Evolutionary conservation across 2,888 invertebrate species (phyloP).

Genomic region (Papilio demoleus): DNA sequence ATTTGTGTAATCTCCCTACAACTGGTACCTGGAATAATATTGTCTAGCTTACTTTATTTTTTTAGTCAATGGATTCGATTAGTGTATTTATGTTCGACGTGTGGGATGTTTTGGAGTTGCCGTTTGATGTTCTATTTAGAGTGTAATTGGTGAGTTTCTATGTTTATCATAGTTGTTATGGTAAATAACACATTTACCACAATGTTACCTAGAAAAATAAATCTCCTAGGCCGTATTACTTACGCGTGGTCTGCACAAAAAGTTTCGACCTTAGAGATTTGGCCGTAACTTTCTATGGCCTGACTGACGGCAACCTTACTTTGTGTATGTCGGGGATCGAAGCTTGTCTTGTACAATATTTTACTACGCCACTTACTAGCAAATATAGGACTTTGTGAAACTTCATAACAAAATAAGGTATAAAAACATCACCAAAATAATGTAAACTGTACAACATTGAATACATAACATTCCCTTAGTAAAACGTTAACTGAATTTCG

Average conservation of each 20-base stretch:
- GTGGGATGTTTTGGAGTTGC: slow-evolving; percentile 5
- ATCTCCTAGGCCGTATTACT: too few species aligned
- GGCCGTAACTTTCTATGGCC: too few species aligned
- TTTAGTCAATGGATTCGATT: slow-evolving; percentile 56
- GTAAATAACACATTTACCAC: too few species aligned
- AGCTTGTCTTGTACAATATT: too few species aligned
- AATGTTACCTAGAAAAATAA: too few species aligned
- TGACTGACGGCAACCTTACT: too few species aligned
- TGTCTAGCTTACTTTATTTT: slow-evolving; percentile 55
- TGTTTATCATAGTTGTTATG: not conserved
- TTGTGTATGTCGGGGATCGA: too few species aligned
- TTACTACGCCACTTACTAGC: too few species aligned
- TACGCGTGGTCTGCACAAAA: too few species aligned
- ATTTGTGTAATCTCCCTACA: slow-evolving; percentile 39
- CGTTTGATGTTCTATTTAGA: slow-evolving; percentile 25
- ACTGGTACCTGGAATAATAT: slow-evolving; percentile 50
- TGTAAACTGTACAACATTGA: not conserved
- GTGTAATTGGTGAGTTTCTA: slow-evolving; percentile 16
- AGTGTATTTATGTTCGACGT: slow-evolving; percentile 46
- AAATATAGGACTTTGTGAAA: too few species aligned
- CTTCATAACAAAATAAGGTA: not conserved
- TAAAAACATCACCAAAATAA: not conserved
- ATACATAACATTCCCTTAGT: slow-evolving; percentile 5
- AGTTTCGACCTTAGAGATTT: too few species aligned
- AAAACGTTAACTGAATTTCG: slow-evolving; percentile 43